Evolutionary conservation across 2,888 invertebrate species (phyloP).

Genomic region (Cataglyphis altisquamis): DNA sequence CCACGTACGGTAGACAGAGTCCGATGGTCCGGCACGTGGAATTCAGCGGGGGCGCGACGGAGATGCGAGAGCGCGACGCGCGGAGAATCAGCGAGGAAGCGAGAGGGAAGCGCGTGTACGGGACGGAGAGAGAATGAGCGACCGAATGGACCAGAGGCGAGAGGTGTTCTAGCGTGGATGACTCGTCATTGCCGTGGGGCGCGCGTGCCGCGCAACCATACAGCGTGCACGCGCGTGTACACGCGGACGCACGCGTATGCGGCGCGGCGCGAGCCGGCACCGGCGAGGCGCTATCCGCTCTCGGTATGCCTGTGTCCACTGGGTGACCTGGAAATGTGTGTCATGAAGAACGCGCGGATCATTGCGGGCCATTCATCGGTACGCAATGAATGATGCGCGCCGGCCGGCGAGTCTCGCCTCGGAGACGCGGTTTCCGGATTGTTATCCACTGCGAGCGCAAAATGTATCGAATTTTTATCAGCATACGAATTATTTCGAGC

Average conservation of each 20-base stretch:
- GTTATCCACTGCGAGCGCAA: neutral
- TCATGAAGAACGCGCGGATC: constrained; percentile 52
- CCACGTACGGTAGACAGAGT: constrained; percentile 27
- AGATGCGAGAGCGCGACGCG: constrained; percentile 53
- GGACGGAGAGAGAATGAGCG: constrained; percentile 48
- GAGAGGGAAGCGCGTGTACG: constrained; percentile 37
- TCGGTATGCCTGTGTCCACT: constrained; percentile 54
- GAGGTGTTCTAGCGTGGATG: constrained; percentile 86
- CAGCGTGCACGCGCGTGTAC: constrained; percentile 57
- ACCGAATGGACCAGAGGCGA: constrained; percentile 75
- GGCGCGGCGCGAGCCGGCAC: constrained; percentile 61
- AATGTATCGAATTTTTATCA: constrained; percentile 17
- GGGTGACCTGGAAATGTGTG: constrained; percentile 55
- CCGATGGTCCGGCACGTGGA: constrained; percentile 34
- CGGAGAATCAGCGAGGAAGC: constrained; percentile 62
- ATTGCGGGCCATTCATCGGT: constrained; percentile 48
- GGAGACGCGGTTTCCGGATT: constrained; percentile 39
- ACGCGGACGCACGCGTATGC: constrained; percentile 66
- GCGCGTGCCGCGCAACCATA: constrained; percentile 83
- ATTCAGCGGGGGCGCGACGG: constrained; percentile 21
- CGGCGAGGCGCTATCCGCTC: constrained; percentile 56
- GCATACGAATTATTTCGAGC: neutral
- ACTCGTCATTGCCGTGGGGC: constrained; percentile 86
- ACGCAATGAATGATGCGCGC: constrained; percentile 30
- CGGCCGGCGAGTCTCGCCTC: constrained; percentile 21